Evolutionary conservation across 2,888 invertebrate genomes (phyloP), one percentile per base, ranked within the genome.

Genomic region (Phrixothrix hirtus): DNA sequence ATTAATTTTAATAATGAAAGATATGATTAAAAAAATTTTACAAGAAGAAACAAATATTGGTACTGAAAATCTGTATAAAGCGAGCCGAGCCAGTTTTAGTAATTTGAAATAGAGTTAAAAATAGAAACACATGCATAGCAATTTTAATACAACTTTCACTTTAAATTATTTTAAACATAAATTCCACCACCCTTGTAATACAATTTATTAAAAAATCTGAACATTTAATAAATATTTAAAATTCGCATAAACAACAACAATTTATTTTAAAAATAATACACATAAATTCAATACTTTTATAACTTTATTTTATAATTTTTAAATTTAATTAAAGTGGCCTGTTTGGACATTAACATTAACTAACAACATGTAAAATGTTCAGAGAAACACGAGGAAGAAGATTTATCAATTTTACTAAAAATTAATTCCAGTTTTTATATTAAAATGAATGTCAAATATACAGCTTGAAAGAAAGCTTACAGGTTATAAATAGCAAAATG

Each of bases 51-150:
- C 21, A 21, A 21, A 5, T 21, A 21, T 14, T 51, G 49, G 55
- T 57, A 65, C 60, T 62, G 51, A 57, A 59, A 59, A 56, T 53
- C 55, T 53, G 31, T 58, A 51, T 50, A 38, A 49, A 68, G 65
- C 65, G 62, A 65, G 68, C 65, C 67, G 69, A 68, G 69, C 68
- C 66, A 64, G 63, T 62, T 61, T 31, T 64, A 62, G 61, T 65
- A 62, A 52, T 64, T 65, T 62, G 59, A 51, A 64, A 59, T 63
- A 64, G 62, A 62, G 60, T 54, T 62, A 60, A 57, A 61, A 62
- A 41, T 43, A 54, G 58, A 58, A 60, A 56, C 44, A 60, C 65
- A 65, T 66, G 65, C 66, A 67, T 47, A 60, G 60, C 50, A 55
- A 59, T 54, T 49, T 37, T 21, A 35, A 34, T 39, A 47, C 6